phyloP scores from a whole-genome alignment of 2,797 vertebrate species.

The Zenarchopterus dispar region DNA sequence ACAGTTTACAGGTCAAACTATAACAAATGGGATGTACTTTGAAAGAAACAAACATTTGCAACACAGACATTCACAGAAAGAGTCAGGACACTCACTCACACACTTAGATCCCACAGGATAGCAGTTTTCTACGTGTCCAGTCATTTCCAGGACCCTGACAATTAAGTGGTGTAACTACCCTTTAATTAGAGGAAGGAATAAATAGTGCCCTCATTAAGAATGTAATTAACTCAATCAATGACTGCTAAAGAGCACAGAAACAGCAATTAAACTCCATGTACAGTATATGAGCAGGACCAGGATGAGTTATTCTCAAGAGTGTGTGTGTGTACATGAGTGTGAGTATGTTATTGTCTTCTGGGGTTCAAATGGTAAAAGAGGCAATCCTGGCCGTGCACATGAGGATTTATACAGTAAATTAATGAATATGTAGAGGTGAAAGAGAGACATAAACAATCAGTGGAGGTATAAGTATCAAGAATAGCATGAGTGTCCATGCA shows the following conservation, averaged over 20 bases:
- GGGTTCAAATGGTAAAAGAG: too few relatives aligned
- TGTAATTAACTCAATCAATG: conserved; percentile 66
- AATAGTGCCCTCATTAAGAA: conserved; percentile 66
- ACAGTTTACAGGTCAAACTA: too few relatives aligned
- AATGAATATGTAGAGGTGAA: conserved; percentile 29
- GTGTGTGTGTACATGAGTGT: background rate
- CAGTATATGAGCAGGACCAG: conserved; percentile 14
- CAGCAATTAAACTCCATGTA: conserved; percentile 56
- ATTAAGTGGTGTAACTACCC: conserved; percentile 74
- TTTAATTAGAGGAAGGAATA: conserved; percentile 76
- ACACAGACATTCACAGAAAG: background rate
- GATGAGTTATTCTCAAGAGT: conserved; percentile 18
- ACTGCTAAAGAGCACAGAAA: conserved; percentile 52
- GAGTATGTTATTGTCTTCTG: too few relatives aligned
- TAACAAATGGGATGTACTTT: too few relatives aligned
- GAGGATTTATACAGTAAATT: conserved; percentile 37
- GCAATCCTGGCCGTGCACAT: too few relatives aligned
- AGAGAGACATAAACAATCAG: conserved; percentile 21
- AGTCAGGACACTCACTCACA: conserved; percentile 19
- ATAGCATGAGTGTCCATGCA: conserved; percentile 22
- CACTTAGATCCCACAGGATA: conserved; percentile 34
- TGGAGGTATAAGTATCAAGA: conserved; percentile 49
- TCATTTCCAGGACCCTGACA: conserved; percentile 67
- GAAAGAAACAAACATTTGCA: background rate
- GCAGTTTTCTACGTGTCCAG: conserved; percentile 28